A percentile compares a stretch with the other conserved stretches of the same genome.
Conservation (phyloP, 1,140 invertebrate species). For the Lucilia sericata region DNA sequence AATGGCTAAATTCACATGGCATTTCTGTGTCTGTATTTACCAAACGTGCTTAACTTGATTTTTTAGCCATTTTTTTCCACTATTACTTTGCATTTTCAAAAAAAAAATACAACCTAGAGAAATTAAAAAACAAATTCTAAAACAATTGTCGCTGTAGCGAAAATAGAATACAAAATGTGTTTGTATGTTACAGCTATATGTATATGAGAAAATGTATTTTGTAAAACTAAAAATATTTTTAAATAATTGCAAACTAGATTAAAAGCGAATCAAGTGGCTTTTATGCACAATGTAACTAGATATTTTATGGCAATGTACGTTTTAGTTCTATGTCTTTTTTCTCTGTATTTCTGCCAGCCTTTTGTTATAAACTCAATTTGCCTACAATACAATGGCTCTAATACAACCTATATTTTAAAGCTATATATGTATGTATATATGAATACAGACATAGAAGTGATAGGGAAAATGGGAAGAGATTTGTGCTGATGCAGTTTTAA, state of each 20-base stretch:
- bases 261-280: slow-evolving; percentile 50
- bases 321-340: background rate
- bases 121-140: background rate
- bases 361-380: background rate
- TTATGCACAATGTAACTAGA: slow-evolving; percentile 30
- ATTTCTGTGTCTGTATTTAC: background rate
- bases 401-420: slow-evolving; percentile 17
- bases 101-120: background rate
- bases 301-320: slow-evolving; percentile 27
- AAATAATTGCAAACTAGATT: slow-evolving; percentile 51
- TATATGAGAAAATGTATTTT: background rate
- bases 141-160: slow-evolving; percentile 12
- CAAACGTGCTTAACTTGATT: slow-evolving; percentile 37
- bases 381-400: background rate
- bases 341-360: background rate
- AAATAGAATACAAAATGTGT: too few relatives aligned
- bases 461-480: too few relatives aligned
- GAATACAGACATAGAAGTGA: too few relatives aligned
- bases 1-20: slow-evolving; percentile 32
- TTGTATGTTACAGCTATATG: background rate
- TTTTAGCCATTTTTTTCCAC: slow-evolving; percentile 26
- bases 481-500: too few relatives aligned
- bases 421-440: too few relatives aligned
- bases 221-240: slow-evolving; percentile 41
- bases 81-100: background rate